Evolutionary conservation across 1,140 invertebrate genomes (phyloP).

Genomic region (Cydia pomonella): DNA sequence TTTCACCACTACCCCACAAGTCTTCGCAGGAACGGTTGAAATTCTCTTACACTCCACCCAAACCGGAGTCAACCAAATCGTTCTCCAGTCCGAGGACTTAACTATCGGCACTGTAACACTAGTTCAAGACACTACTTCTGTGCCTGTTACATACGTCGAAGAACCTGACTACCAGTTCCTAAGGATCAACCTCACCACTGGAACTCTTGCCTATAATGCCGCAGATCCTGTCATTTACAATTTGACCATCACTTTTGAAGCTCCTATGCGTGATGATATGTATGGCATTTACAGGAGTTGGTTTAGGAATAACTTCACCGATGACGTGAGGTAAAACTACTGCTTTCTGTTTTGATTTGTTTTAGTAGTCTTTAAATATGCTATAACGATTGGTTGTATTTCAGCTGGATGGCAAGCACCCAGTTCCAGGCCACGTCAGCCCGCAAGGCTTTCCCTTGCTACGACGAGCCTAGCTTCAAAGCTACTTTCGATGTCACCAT

Average conservation of each 20-base stretch:
- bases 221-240: slow-evolving; percentile 53
- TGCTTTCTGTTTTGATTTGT: neutral
- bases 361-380: slow-evolving; percentile 27
- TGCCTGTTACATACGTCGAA: slow-evolving; percentile 35
- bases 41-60: slow-evolving; percentile 74
- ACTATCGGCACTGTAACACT: slow-evolving; percentile 62
- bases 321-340: slow-evolving; percentile 45
- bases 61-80: slow-evolving; percentile 75
- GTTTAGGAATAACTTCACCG: slow-evolving; percentile 78
- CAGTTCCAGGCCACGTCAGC: slow-evolving; percentile 92
- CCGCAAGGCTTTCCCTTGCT: slow-evolving; percentile 92
- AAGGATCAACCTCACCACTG: slow-evolving; percentile 43
- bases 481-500: slow-evolving; percentile 85
- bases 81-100: slow-evolving; percentile 84
- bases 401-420: slow-evolving; percentile 83
- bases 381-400: slow-evolving; percentile 46
- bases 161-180: slow-evolving; percentile 52
- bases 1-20: slow-evolving; percentile 47
- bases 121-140: slow-evolving; percentile 45
- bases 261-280: slow-evolving; percentile 81
- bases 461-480: slow-evolving; percentile 93
- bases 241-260: slow-evolving; percentile 76
- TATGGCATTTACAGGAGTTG: slow-evolving; percentile 90
- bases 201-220: slow-evolving; percentile 53
- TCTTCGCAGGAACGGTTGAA: slow-evolving; percentile 81